Evolutionary conservation across 2,888 invertebrate genomes (phyloP), one percentile per base, ranked within the genome.

Genomic region (Cheilosia soror): DNA sequence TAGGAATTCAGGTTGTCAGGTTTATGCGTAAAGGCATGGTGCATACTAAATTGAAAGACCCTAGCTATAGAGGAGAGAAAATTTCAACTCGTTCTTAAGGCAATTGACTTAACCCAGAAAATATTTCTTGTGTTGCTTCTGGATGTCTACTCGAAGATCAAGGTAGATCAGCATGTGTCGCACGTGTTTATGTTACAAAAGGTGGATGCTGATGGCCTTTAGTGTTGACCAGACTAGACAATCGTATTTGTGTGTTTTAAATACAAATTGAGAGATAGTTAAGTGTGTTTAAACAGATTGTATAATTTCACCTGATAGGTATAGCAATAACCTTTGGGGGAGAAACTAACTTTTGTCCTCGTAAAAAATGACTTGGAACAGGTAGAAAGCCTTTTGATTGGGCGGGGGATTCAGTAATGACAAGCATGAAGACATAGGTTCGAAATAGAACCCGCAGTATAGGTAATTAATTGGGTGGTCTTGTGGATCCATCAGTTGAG

Each of bases 81-180:
- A 73, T 53, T 60, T 49, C 72, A 58, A 51, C n/a, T 29, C 29
- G 20, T 68, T 68, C 78, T 63, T 25, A 9, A 49, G 49, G 49
- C 78, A 73, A 73, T 83, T 83, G 72, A 49, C 49, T 83, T 83
- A 79, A 84, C 79, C 84, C 76, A 84, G 75, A 84, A 84, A 79
- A 47, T 44, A 27, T 63, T n/a, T 40, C 27, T 49, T 31, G 31
- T 27, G 27, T 15, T 33, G 4, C 44, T 27, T 31, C 9, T 20
- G 20, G 20, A 47, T 47, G 31, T 79, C 69, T 53, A 49, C 40
- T 58, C 53, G 47, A 75, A 84, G 69, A 79, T 84, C 75, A 76
- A 75, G 78, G 33, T 63, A 58, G 44, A 44, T 27, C 44, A 44
- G 51, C 51, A 29, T 66, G 68, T 63, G 42, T 53, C 27, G 75